Evolutionary conservation across 1,140 invertebrate species (phyloP).

Genomic region (Heterodera schachtii): DNA sequence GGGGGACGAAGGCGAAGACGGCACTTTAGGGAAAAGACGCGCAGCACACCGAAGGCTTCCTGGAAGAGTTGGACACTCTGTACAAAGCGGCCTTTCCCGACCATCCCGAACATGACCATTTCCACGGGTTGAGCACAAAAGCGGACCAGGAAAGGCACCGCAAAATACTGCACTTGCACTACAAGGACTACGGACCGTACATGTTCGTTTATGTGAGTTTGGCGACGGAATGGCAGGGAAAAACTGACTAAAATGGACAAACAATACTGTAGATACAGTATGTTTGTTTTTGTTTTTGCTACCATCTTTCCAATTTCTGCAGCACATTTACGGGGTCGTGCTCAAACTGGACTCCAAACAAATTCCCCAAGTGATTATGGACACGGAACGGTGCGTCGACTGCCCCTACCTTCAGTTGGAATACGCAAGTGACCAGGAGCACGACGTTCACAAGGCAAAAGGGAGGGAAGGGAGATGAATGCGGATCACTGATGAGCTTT

Average conservation of each 20-base stretch:
- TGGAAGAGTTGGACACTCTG: conserved; percentile 7
- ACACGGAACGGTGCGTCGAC: conserved; percentile 3
- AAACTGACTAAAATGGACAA: neutral
- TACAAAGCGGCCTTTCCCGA: conserved; percentile 3
- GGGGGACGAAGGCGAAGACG: neutral
- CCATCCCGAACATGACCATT: neutral
- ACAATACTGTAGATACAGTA: neutral
- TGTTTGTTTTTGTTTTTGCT: no score
- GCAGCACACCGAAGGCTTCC: neutral
- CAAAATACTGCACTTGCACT: conserved; percentile 9
- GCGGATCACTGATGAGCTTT: neutral
- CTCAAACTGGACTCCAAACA: neutral
- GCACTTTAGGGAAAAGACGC: neutral
- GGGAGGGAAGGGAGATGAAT: neutral
- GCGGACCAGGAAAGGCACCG: neutral
- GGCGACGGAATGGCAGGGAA: neutral
- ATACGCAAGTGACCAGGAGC: conserved; percentile 7
- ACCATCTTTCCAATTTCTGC: neutral
- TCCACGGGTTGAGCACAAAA: neutral
- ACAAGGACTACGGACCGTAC: conserved; percentile 3
- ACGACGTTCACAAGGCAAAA: conserved; percentile 1
- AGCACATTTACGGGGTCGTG: conserved; percentile 17
- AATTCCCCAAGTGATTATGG: neutral
- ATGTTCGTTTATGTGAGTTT: conserved; percentile 10
- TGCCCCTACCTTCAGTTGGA: conserved; percentile 6